Base-by-base conservation (phyloP, 2,888 invertebrate species). In the Lepidocyrtinus sp. region DNA sequence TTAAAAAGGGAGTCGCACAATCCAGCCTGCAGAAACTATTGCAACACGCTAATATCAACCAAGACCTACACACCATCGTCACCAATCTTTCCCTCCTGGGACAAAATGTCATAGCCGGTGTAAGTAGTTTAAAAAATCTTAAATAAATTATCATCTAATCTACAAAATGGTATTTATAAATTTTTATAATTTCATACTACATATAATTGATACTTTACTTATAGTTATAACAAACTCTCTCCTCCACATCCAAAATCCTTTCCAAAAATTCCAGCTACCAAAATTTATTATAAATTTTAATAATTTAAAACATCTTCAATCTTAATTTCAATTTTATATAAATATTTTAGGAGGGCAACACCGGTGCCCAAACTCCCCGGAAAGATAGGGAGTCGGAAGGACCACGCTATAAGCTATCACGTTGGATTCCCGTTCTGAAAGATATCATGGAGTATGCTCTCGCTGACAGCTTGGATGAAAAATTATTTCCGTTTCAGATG, bases 341-440 rank as follows among this genome's bases (percentile, higher is more conserved):
- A 7, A 59, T 36, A 26, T 12, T 12, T 5, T 45, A 77, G 69
- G 74, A 74, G 46, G 45, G 62, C 27, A 62, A 27, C 21, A 26
- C 22, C 9, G 46, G 45, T n/a, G 63, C 55, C 69, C 68, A 71
- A 50, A 69, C 73, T 9, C 75, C 79, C 0, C 71, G 82, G 69
- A 82, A 82, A 24, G 15, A 75, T 26, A 61, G 75, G 7, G 69
- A 79, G 45, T 46, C 75, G 19, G 78, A 71, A 26, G 75, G 64
- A 7, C 61, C 67, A 0, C 65, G 71, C 5, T 78, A 78, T 46
- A 78, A 78, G 12, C 50, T 81, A n/a, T 81, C 84, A 0, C 36
- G 85, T 26, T 86, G 83, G 82, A 82, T 82, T 26, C 85, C 85
- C 1, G 70, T 84, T 21, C 45, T 86, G 21, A 86, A 86, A 71